Conservation (phyloP, 1,140 invertebrate genomes). For the Drosophila nigromelanica region DNA sequence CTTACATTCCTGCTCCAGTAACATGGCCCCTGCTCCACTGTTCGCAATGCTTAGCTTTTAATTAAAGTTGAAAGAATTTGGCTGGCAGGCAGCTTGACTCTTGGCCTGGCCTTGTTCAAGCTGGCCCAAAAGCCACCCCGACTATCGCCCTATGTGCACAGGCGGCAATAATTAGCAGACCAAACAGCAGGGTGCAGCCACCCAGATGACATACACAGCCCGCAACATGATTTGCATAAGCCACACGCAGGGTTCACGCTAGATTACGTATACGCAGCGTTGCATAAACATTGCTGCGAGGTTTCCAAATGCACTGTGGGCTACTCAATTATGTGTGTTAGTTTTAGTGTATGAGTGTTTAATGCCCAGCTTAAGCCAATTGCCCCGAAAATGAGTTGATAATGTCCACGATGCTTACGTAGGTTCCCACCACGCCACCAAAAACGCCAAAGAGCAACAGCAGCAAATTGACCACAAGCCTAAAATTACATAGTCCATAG, state of each 20-base stretch:
- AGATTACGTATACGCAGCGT: constrained; percentile 46
- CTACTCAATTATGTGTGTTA: constrained; percentile 30
- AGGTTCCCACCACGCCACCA: constrained; percentile 89
- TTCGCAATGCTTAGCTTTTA: constrained; percentile 60
- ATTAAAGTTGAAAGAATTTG: constrained; percentile 73
- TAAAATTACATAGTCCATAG: constrained; percentile 84
- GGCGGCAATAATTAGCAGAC: constrained; percentile 39
- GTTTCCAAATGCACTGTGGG: neutral
- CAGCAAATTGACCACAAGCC: constrained; percentile 86
- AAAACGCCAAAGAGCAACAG: constrained; percentile 88
- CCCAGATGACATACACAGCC: constrained; percentile 29
- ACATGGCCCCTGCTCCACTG: neutral
- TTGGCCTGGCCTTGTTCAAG: neutral
- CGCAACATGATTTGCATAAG: constrained; percentile 45
- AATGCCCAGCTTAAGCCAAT: constrained; percentile 16
- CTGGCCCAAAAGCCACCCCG: neutral
- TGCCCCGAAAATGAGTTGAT: constrained; percentile 68
- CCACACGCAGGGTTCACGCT: constrained; percentile 16
- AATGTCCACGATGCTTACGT: constrained; percentile 88
- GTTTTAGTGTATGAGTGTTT: constrained; percentile 22
- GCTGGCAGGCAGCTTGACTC: constrained; percentile 11
- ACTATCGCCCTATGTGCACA: constrained; percentile 20
- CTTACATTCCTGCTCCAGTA: constrained; percentile 11
- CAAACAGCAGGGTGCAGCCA: constrained; percentile 13
- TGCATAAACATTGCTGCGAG: constrained; percentile 5